Base-by-base conservation (phyloP, 2,797 vertebrate species). In the Fringilla coelebs region DNA sequence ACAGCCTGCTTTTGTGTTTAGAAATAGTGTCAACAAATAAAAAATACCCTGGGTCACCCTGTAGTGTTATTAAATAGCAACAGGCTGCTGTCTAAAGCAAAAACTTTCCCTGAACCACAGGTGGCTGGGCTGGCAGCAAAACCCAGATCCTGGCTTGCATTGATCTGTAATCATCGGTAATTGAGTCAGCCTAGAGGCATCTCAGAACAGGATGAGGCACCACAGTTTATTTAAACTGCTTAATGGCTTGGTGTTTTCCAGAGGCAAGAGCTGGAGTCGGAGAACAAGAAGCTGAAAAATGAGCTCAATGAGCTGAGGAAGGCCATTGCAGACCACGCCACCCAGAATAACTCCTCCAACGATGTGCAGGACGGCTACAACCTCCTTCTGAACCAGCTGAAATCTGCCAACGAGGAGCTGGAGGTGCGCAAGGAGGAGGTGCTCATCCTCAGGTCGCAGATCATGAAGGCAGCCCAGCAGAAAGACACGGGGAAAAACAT, bases 381-480 rank as follows among this genome's bases (percentile, higher is more conserved):
- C 89, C 97, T 99, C 60, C 97, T 99, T 21, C 97, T 99, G 62
- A 98, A 97, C 86, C 99, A 99, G 96, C 98, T 99, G 55, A 98
- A 97, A 72, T 90, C 97, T 0, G 98, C 99, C 97, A 98, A 94
- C 2, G 99, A 99, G 97, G 99, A 99, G 97, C 97, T 99, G 58
- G 99, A 99, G 31, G 98, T 99, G 38, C 98, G 99, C 72, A 99
- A 99, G 91, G 99, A 99, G 94, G 99, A 99, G 81, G 99, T 99
- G 24, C 98, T 99, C 11, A 98, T 99, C 85, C 98, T 99, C 38
- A 98, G 98, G 96, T 97, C 99, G 0, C 98, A 99, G 97, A 99
- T 99, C 1, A 97, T 99, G 94, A 99, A 98, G 70, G 73, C 96
- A 1, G 98, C 98, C 28, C 98, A 98, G 94, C 97, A 98, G 48